Evolutionary conservation across 2,797 vertebrate genomes (phyloP).

Genomic region (Kryptolebias ocellatus): DNA sequence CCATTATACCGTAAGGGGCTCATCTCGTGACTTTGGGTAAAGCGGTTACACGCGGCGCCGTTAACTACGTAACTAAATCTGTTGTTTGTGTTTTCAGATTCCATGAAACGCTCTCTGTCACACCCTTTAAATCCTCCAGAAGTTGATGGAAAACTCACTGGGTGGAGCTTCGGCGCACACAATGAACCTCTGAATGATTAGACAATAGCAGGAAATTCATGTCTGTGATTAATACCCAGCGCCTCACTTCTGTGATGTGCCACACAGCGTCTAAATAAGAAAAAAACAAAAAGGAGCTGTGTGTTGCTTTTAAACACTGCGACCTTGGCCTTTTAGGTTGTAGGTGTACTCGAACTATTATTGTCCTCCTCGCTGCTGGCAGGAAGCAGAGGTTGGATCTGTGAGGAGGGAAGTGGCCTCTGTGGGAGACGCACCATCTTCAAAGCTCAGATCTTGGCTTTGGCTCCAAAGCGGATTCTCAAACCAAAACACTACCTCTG

Average conservation of each 20-base stretch:
- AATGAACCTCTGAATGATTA: slow-evolving; percentile 31
- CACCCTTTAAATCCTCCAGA: slow-evolving; percentile 20
- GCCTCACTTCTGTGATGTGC: slow-evolving; percentile 31
- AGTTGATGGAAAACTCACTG: slow-evolving; percentile 35
- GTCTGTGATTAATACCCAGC: slow-evolving; percentile 51
- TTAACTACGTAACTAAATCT: background rate
- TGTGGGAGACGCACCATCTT: slow-evolving; percentile 25
- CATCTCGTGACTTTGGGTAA: too few species aligned
- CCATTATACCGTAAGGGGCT: too few species aligned
- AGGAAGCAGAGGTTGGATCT: slow-evolving; percentile 31
- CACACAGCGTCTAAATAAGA: slow-evolving; percentile 6
- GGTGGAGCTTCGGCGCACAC: slow-evolving; percentile 47
- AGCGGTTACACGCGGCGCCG: too few species aligned
- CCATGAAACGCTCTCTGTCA: background rate
- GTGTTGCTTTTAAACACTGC: slow-evolving; percentile 4
- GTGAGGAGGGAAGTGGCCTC: slow-evolving; percentile 34
- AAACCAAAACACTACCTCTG: slow-evolving; percentile 5
- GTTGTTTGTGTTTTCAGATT: background rate
- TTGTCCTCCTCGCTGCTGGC: slow-evolving; percentile 24
- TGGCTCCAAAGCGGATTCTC: slow-evolving; percentile 8
- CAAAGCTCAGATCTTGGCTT: slow-evolving; percentile 31
- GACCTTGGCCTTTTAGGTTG: slow-evolving; percentile 20
- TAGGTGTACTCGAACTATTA: slow-evolving; percentile 23
- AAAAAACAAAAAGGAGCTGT: background rate
- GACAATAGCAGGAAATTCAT: slow-evolving; percentile 71